A percentile compares a stretch with the other conserved stretches of the same genome.
These are phyloP conservation scores for Neotoma lepida DNA, from an alignment of 2,113 vertebrate genomes.

Conservation along the genomic window DNA sequence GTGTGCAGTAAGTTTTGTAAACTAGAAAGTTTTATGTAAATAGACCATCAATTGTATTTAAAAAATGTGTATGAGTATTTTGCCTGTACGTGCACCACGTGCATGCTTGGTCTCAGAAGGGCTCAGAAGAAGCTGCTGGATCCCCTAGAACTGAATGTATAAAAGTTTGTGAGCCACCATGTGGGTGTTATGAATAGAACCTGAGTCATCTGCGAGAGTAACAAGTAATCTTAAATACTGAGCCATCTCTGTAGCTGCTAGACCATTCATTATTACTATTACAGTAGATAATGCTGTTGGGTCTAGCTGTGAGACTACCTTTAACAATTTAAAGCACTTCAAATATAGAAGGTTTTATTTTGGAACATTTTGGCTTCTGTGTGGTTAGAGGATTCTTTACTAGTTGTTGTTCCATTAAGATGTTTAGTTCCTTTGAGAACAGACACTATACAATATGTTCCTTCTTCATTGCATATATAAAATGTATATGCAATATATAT, in stretches of 20 bases:
- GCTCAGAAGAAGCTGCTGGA: background rate
- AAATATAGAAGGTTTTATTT: background rate
- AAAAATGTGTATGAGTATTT: background rate
- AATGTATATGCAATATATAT: background rate
- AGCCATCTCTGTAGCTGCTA: background rate
- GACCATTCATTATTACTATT: background rate
- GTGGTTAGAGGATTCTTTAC: background rate
- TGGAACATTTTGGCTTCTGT: background rate
- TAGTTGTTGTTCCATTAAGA: background rate
- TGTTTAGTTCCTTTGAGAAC: slow-evolving; percentile 10
- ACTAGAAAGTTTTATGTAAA: slow-evolving; percentile 19
- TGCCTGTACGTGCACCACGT: background rate
- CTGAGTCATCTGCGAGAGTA: background rate
- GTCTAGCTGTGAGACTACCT: background rate
- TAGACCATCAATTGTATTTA: slow-evolving; percentile 19
- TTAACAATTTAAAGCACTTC: background rate
- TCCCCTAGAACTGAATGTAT: background rate
- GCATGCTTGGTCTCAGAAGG: too few relatives aligned
- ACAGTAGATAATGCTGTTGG: background rate
- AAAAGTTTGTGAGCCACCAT: background rate
- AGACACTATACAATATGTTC: background rate
- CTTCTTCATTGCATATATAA: background rate
- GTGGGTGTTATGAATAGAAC: background rate
- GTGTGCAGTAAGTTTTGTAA: background rate
- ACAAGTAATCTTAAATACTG: too few relatives aligned